Percentiles rank a stretch among this genome's conserved stretches.
These are phyloP conservation scores for Mus pahari DNA, from an alignment of 2,113 vertebrate genomes.

Conservation along the genomic window DNA sequence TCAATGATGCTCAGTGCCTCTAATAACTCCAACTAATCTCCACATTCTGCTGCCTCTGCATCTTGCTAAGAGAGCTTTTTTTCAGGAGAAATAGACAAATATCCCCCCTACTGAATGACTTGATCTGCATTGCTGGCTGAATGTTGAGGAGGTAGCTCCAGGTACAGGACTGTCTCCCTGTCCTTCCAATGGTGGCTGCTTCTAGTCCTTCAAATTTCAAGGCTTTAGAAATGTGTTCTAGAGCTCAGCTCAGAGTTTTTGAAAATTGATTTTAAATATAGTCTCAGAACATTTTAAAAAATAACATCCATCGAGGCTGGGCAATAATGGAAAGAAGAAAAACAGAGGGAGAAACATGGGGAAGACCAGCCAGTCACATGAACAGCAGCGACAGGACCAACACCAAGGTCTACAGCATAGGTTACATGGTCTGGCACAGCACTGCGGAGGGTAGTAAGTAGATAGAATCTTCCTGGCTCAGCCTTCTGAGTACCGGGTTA, in stretches of 20 bases:
- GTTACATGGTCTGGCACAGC: background rate
- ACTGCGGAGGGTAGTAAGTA: background rate
- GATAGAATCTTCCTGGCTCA: background rate
- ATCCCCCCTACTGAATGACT: too few relatives aligned
- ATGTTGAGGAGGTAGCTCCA: fast-evolving
- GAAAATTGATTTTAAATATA: conserved; percentile 39
- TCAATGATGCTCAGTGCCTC: fast-evolving
- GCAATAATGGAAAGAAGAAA: background rate
- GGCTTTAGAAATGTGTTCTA: background rate
- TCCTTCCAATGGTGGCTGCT: fast-evolving
- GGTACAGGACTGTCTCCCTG: background rate
- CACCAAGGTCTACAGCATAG: fast-evolving
- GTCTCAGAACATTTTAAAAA: conserved; percentile 1
- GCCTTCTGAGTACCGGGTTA: background rate
- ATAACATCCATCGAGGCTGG: background rate
- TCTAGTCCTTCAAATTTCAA: background rate
- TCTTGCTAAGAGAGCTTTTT: background rate
- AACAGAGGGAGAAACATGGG: background rate
- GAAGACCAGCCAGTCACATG: background rate
- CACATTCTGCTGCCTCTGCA: background rate
- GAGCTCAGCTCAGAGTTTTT: background rate
- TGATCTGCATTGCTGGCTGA: background rate
- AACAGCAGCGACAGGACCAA: too few relatives aligned
- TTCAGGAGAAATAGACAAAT: background rate
- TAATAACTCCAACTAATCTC: fast-evolving